Conservation (phyloP, 2,888 invertebrate species). For the Cremastobaeus sp. region DNA sequence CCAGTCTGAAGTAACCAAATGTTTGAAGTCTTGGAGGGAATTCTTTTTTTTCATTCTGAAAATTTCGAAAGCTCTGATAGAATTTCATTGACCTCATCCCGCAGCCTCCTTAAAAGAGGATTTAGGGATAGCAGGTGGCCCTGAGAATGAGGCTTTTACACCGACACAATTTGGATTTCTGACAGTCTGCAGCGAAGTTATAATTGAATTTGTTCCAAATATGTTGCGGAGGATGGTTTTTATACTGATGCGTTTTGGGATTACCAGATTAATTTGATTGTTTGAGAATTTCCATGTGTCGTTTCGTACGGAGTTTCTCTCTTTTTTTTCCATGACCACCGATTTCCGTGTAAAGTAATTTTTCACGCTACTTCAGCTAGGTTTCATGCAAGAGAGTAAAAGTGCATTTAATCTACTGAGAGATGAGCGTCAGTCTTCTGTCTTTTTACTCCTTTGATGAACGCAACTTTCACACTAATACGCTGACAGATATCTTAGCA, state of each 20-base stretch:
- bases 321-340: neutral
- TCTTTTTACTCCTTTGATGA: conserved; percentile 16
- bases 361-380: neutral
- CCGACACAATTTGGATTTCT: conserved; percentile 53
- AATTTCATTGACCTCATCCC: too few species aligned
- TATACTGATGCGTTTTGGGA: conserved; percentile 27
- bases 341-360: conserved; percentile 1
- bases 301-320: neutral
- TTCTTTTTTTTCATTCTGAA: too few species aligned
- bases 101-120: conserved; percentile 58
- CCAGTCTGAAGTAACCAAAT: too few species aligned
- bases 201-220: conserved; percentile 57
- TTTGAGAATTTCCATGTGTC: neutral
- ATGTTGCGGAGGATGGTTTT: conserved; percentile 38
- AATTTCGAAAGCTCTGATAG: too few species aligned
- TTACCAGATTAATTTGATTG: conserved; percentile 38
- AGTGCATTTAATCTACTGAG: conserved; percentile 17
- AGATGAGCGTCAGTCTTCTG: conserved; percentile 5
- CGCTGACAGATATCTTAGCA: conserved; percentile 2
- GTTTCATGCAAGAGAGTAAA: conserved; percentile 8
- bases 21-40: too few species aligned
- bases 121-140: conserved; percentile 51
- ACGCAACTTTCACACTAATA: conserved; percentile 33
- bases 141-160: conserved; percentile 37
- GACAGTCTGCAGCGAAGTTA: conserved; percentile 49